Evolutionary conservation across 1,140 invertebrate genomes (phyloP), one percentile per base, ranked within the genome.

Genomic region (Rhagoletis zephyria): DNA sequence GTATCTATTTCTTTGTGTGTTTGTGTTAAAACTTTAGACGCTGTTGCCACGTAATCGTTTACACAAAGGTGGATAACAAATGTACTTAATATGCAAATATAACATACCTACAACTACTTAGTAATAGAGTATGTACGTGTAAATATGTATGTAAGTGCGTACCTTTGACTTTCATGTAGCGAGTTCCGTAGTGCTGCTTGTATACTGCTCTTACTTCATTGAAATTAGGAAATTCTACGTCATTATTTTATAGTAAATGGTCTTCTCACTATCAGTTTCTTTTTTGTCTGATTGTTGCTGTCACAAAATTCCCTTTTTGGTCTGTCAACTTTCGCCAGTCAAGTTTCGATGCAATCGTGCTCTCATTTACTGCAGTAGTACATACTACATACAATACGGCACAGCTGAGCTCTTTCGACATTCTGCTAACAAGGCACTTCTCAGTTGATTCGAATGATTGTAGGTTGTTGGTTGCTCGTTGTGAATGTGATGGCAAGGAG

Each of bases 41-140:
- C 30, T 40, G 64, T 67, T 67, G 64, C 9, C 30, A 67, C 64
- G 64, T 67, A 67, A 42, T 40, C 64, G 64, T 67, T 67, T 42
- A 67, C 64, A 40, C 5, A 40, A 67, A 67, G 64, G 64, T 42
- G 64, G 12, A 42, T n/a, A 12, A 67, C 12, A 67, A 42, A 30
- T 67, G 7, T 40, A 14, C 64, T 40, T 10, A 40, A 42, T 67
- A 67, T 42, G 30, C 64, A 67, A 67, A 67, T 42, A 67, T 42
- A 30, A 30, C 30, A 30, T 0, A 30, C 30, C 0, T 30, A 30
- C 30, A 30, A 30, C 30, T 30, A 30, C 7, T 67, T 42, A 40
- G 12, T n/a, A 5, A 2, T 4, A n/a, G 6, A 6, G 63, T 19
- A 19, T 64, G 63, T 0, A 56, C 51, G 2, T 10, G 5, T 10